A percentile compares a stretch with the other conserved stretches of the same genome.
phyloP scores from a whole-genome alignment of 2,797 vertebrate species.

The Poeciliopsis infans region DNA sequence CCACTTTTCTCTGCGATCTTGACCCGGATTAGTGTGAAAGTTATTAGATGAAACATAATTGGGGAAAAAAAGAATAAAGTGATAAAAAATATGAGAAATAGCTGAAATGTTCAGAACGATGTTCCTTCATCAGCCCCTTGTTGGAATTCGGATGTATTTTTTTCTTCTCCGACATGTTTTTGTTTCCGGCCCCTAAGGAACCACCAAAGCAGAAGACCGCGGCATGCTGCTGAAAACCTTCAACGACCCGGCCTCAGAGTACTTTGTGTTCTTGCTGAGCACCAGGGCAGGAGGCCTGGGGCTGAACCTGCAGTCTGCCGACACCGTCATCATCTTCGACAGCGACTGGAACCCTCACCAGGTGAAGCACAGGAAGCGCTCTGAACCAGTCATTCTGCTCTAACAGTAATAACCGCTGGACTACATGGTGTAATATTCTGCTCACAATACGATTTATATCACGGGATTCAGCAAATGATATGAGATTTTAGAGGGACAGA shows the following conservation, averaged over 20 bases:
- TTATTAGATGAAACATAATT: neutral
- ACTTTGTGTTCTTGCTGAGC: constrained; percentile 96
- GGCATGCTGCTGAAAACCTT: constrained; percentile 95
- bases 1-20: neutral
- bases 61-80: neutral
- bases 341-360: constrained; percentile 99
- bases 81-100: neutral
- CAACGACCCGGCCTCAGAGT: constrained; percentile 90
- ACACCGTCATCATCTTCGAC: constrained; percentile 97
- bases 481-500: too few relatives aligned
- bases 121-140: neutral
- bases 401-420: neutral
- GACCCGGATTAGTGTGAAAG: neutral
- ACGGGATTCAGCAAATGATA: too few relatives aligned
- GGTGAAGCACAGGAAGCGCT: constrained; percentile 65
- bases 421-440: neutral
- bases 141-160: neutral
- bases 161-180: neutral
- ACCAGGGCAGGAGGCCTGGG: constrained; percentile 95
- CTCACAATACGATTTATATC: too few relatives aligned
- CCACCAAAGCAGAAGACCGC: constrained; percentile 96
- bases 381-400: too few relatives aligned
- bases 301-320: constrained; percentile 95
- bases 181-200: constrained; percentile 77
- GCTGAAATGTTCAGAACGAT: neutral